These are phyloP conservation scores for Drosophila ezoana DNA, from an alignment of 2,888 invertebrate species.

Conservation along the genomic window DNA sequence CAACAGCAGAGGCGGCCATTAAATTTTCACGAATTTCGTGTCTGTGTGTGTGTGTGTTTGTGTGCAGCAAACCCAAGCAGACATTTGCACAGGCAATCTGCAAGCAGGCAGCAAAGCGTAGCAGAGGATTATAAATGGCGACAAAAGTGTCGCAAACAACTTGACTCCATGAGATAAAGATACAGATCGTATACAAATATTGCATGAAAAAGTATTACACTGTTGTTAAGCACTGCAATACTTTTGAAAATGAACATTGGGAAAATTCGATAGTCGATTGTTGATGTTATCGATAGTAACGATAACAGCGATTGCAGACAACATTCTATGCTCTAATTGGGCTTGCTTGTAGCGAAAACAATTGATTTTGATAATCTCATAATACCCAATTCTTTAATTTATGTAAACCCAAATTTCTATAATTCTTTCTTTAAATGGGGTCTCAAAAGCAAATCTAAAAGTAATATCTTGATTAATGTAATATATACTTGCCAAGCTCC, in stretches of 20 bases:
- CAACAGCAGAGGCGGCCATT: slow-evolving; percentile 76
- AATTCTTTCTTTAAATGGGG: background rate
- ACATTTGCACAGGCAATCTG: slow-evolving; percentile 22
- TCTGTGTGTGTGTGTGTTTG: background rate
- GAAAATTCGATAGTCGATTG: no score
- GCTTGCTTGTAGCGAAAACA: no score
- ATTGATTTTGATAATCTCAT: no score
- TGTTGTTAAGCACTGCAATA: no score
- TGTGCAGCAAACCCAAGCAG: slow-evolving; percentile 36
- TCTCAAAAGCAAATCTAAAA: background rate
- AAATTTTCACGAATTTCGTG: slow-evolving; percentile 71
- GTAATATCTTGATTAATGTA: background rate
- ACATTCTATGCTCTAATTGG: no score
- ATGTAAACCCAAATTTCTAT: background rate
- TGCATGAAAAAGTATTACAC: no score
- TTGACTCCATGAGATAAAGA: background rate
- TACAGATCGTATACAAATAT: background rate
- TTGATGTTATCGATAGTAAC: no score
- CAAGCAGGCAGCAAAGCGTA: slow-evolving; percentile 24
- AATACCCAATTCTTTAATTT: no score
- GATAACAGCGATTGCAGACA: no score
- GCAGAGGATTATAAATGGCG: slow-evolving; percentile 32
- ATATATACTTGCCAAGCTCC: background rate
- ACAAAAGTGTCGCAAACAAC: slow-evolving; percentile 50
- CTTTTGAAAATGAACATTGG: no score